Evolutionary conservation across 2,113 vertebrate species (phyloP), one percentile per base, ranked within the genome.

Genomic region (Cochlearius cochlearius): DNA sequence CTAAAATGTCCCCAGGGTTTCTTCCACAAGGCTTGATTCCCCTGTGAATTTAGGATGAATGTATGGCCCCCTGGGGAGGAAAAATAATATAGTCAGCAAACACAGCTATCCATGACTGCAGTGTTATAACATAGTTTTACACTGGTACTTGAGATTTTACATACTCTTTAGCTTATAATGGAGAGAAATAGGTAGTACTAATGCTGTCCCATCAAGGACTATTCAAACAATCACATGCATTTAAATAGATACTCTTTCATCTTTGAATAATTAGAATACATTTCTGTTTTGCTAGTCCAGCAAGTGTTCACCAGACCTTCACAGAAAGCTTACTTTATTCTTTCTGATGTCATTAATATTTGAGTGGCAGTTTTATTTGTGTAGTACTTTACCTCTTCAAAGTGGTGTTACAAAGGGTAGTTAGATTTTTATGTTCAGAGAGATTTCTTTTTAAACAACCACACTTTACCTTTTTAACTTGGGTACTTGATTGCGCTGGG

Each of bases 231-330:
- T 78, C 64, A n/a, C 25, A 62, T 73, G 26, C 17, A 26, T 91
- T 92, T 86, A 76, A 90, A 76, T 56, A 85, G 74, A 47, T 83
- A 32, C 12, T 90, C 66, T 93, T 95, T 96, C 71, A 86, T 93
- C 92, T 95, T 93, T 76, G 38, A 78, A 45, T 86, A 93, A 91
- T 94, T 86, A 90, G 32, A 85, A 39, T 79, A 76, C 29, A 15
- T 66, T 90, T 88, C n/a, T 92, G 5, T 92, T 92, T 93, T 86
- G 63, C 67, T 77, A 59, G 88, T 92, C 41, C 2, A 5, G 55
- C 85, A 95, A 92, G 81, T 96, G 92, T 96, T 93, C 90, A 88
- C 87, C 85, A 96, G 94, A 95, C 85, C 49, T 82, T 82, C 90
- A 53, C 45, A 86, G 60, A 94, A 82, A 79, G 74, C 81, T 94